A percentile compares a stretch with the other conserved stretches of the same genome.
phyloP scores from a whole-genome alignment of 2,888 invertebrate genomes.

The Eupelmus urozonus region DNA sequence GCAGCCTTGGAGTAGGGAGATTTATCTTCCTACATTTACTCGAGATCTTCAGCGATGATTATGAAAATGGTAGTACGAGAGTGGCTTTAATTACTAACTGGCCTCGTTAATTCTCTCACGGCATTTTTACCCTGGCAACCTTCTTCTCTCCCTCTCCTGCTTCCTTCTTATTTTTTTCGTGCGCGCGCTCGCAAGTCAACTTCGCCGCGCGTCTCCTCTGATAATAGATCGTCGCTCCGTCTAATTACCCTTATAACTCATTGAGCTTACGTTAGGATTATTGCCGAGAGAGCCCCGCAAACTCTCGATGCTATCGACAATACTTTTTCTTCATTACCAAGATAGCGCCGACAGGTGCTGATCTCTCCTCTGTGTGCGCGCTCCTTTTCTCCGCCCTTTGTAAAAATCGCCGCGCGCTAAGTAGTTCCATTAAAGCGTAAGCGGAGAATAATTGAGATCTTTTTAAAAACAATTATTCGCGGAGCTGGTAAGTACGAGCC shows the following conservation, averaged over 20 bases:
- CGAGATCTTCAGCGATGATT: constrained; percentile 61
- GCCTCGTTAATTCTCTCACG: constrained; percentile 59
- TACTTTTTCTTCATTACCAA: constrained; percentile 61
- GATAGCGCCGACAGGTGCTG: constrained; percentile 55
- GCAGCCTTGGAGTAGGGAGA: no score
- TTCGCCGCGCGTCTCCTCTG: constrained; percentile 32
- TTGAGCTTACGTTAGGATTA: constrained; percentile 51
- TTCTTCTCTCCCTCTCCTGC: background rate
- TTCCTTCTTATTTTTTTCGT: background rate
- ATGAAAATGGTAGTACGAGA: constrained; percentile 58
- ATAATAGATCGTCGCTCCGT: constrained; percentile 60
- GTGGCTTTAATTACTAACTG: constrained; percentile 61
- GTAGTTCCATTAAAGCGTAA: constrained; percentile 51
- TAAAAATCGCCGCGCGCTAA: constrained; percentile 50
- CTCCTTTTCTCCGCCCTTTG: constrained; percentile 26
- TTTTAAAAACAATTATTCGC: constrained; percentile 52
- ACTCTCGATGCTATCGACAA: constrained; percentile 56
- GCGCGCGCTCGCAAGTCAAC: constrained; percentile 24
- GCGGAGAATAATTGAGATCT: constrained; percentile 48
- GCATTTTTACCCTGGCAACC: constrained; percentile 34
- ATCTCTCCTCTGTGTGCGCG: background rate
- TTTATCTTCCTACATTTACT: constrained; percentile 60
- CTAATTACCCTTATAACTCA: constrained; percentile 60
- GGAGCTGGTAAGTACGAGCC: background rate
- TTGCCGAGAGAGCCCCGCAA: no score